Evolutionary conservation across 2,888 invertebrate genomes (phyloP).

Genomic region (Ennomos quercinarius): DNA sequence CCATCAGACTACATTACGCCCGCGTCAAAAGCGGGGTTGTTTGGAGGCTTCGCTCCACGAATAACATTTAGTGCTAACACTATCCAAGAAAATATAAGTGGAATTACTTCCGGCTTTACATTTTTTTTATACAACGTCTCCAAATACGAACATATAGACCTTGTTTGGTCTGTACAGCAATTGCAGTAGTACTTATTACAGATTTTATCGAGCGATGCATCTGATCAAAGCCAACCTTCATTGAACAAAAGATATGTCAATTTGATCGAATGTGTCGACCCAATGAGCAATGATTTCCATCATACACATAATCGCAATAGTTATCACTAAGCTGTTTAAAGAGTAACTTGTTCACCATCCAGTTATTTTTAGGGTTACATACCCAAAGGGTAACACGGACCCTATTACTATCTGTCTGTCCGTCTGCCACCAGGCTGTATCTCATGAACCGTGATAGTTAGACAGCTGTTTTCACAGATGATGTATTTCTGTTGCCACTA

Average conservation of each 20-base stretch:
- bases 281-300: slow-evolving; percentile 13
- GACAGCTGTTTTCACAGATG: too few species aligned
- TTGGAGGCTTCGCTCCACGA: slow-evolving; percentile 50
- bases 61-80: slow-evolving; percentile 52
- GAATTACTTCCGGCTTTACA: slow-evolving; percentile 30
- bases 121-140: slow-evolving; percentile 33
- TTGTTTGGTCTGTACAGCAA: slow-evolving; percentile 14
- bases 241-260: neutral
- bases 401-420: too few species aligned
- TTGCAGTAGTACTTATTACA: slow-evolving; percentile 3
- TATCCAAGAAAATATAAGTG: slow-evolving; percentile 45
- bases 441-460: too few species aligned
- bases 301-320: neutral
- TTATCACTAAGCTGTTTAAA: neutral
- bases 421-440: too few species aligned
- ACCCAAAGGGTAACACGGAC: too few species aligned
- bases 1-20: slow-evolving; percentile 48
- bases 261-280: slow-evolving; percentile 1
- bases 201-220: slow-evolving; percentile 12
- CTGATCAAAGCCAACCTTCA: neutral
- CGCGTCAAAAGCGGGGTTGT: slow-evolving; percentile 61
- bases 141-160: slow-evolving; percentile 14
- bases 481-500: too few species aligned
- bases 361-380: slow-evolving; percentile 12
- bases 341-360: slow-evolving; percentile 25